Percentiles rank a stretch among this genome's conserved stretches.
phyloP scores from a whole-genome alignment of 2,113 vertebrate genomes.

The Dromaius novaehollandiae region DNA sequence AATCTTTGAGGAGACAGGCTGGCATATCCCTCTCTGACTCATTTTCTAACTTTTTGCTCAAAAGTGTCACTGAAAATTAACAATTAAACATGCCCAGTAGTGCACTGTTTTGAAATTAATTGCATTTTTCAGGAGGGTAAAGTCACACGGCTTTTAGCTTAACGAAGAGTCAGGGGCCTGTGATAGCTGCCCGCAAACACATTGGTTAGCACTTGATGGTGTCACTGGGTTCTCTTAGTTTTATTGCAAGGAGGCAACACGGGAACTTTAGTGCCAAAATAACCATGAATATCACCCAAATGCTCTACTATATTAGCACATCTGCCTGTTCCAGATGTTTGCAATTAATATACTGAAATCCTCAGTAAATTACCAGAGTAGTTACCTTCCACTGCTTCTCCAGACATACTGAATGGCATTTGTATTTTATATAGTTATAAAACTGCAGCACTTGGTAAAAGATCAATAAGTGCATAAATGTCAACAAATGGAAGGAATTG shows the following conservation, averaged over 20 bases:
- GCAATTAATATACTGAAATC: not conserved
- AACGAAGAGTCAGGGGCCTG: not conserved
- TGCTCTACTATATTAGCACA: not conserved
- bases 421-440: not conserved
- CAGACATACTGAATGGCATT: not conserved
- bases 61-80: not conserved
- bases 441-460: not conserved
- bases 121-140: not conserved
- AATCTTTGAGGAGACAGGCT: not conserved
- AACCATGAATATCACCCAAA: not conserved
- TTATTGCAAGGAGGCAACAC: not conserved
- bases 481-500: not conserved
- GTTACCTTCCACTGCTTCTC: not conserved
- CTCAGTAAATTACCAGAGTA: not conserved
- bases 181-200: not conserved
- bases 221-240: not conserved
- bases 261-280: not conserved
- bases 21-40: rapidly evolving
- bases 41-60: not conserved
- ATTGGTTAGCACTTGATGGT: not conserved
- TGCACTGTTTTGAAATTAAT: not conserved
- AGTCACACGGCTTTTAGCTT: not conserved
- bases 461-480: not conserved
- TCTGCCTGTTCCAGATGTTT: not conserved
- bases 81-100: not conserved